Base-by-base conservation (phyloP, 53 echinoderm and acorn worm species). In the Apostichopus leukothele region DNA sequence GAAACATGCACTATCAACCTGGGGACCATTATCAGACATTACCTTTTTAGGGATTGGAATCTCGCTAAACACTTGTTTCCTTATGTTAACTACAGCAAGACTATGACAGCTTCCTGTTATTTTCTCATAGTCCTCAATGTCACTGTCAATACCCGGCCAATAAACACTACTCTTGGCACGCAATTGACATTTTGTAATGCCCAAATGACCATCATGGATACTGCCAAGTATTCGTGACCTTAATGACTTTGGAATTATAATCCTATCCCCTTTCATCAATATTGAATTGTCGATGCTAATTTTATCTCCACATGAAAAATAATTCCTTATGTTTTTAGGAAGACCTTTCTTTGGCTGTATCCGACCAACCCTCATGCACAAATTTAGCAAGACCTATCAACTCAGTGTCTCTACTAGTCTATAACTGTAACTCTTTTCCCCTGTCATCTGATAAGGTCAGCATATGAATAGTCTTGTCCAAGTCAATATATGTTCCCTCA, bases 81-180 rank as follows among this genome's bases (percentile, higher is more conserved):
- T 84, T 63, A 60, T 6, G 3, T 26, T 84, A 13, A 57, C 84
- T 5, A 59, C 26, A 59, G 66, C 63, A 83, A 25, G 22, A 20
- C 84, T 83, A n/a, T 83, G 57, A 53, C 83, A 61, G 6, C 26
- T 83, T 59, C 84, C 84, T 59, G 84, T 83, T 21, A 83, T 7
- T 59, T 83, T 83, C 55, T 54, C 66, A 55, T 83, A 83, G 18
- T n/a, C 60, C 60, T 83, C 66, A 83, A 61, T 83, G 60, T 83
- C 84, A 83, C 84, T 55, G 5, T 83, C 84, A 83, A 83, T 83
- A 55, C 83, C 83, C 6, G 83, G 83, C 83, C 83, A 53, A 16
- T 83, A 83, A 4, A 83, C 83, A 55, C 83, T 83, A 23, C 20
- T 20, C 83, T 57, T 83, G 16, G 83, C 83, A 59, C 60, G 60